Percentiles rank a stretch among this genome's conserved stretches.
These are phyloP conservation scores for Hypotaenidia philippensis DNA, from an alignment of 2,797 vertebrate species.

Conservation along the genomic window DNA sequence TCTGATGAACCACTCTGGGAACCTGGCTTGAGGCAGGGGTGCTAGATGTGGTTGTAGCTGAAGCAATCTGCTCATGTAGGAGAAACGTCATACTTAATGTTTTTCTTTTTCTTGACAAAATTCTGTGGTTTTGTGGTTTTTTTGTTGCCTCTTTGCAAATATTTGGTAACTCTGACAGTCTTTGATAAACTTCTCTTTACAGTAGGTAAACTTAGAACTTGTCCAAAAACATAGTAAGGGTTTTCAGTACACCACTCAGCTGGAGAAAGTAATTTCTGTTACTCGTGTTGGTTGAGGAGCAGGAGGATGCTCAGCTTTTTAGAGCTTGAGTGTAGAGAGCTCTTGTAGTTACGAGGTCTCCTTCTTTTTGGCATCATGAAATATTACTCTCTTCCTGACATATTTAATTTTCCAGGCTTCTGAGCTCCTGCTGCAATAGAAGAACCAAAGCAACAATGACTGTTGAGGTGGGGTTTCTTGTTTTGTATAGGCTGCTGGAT, in stretches of 20 bases:
- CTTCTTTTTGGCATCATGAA: not conserved
- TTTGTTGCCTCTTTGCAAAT: not conserved
- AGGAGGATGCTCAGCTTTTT: not conserved
- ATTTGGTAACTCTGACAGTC: not conserved
- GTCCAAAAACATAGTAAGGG: not conserved
- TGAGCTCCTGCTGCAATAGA: not conserved
- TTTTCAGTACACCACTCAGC: not conserved
- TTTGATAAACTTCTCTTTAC: not conserved
- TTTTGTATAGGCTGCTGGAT: not conserved
- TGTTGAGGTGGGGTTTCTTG: fast-evolving
- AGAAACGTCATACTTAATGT: not conserved
- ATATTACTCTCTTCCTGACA: not conserved
- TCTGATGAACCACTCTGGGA: not conserved
- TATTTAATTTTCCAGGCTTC: not conserved
- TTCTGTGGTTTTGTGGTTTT: not conserved
- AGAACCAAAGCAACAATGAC: not conserved
- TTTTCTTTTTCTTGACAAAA: not conserved
- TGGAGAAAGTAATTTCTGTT: not conserved
- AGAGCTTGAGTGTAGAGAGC: not conserved
- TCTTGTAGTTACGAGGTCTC: not conserved
- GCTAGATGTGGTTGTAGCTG: not conserved
- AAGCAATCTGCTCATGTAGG: not conserved
- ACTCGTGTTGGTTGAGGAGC: not conserved
- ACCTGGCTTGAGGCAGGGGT: not conserved
- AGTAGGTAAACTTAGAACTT: not conserved